Base-by-base conservation (phyloP, 2,888 invertebrate species). In the Azorinus chamasolen region DNA sequence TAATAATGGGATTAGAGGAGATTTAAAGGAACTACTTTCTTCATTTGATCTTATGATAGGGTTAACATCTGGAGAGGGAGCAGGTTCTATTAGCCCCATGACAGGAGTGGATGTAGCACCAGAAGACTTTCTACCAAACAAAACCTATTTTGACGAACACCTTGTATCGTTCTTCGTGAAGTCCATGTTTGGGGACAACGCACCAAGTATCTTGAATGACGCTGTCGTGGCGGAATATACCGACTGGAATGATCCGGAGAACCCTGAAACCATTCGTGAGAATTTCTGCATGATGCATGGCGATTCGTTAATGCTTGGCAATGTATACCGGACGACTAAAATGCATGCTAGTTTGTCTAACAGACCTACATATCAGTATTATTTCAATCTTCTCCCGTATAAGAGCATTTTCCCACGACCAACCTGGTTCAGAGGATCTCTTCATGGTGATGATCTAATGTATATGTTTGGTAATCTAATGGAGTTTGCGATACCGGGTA, bases 391-490 rank as follows among this genome's bases (percentile, higher is more conserved):
- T 92, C 95, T 92, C 1, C 93, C 97, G 83, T 94, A 95, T 3
- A 20, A 25, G 1, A 22, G 27, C 91, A 95, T 95, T 79, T 96
- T 96, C 91, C 96, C 96, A 0, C 97, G 58, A 97, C 98, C 98
- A 0, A 95, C 96, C 62, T 98, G 98, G 98, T 97, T 97, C 74
- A 16, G 45, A 10, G 98, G 98, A 39, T 97, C 97, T 24, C 96
- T 97, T 95, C 98, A 98, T 92, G 98, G 96, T 2, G 98, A 98
- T 93, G 98, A 98, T 93, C 97, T 98, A 85, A 96, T 96, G 92
- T 98, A 97, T 93, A 95, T 97, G 45, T 98, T 98, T 92, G 98
- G 98, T 2, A 24, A 18, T 20, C 22, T 20, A 14, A 2, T 22
- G 2, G 24, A 41, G 2, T 22, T 41, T 2, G 1, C 43, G 1